These are phyloP conservation scores for Notamacropus eugenii DNA, from an alignment of 2,797 vertebrate species.

Conservation along the genomic window DNA sequence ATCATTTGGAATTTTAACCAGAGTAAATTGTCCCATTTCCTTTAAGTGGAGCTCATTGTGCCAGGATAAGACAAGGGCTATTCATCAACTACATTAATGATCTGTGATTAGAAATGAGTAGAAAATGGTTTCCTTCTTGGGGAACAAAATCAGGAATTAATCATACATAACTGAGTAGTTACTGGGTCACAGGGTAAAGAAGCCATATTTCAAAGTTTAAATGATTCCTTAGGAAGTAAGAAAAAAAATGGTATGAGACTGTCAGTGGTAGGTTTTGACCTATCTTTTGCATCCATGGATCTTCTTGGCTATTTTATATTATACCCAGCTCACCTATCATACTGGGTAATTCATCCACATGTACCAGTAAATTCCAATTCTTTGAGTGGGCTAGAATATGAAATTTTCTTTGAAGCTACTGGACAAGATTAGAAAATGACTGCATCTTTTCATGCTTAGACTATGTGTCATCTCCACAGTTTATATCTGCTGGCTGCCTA, in stretches of 20 bases:
- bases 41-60: constrained; percentile 64
- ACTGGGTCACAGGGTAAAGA: constrained; percentile 48
- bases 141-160: constrained; percentile 65
- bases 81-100: constrained; percentile 67
- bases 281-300: neutral
- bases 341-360: neutral
- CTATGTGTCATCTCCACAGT: neutral
- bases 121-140: constrained; percentile 57
- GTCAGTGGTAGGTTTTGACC: neutral
- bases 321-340: constrained; percentile 38
- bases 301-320: neutral
- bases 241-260: constrained; percentile 16
- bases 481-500: neutral
- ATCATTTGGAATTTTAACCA: constrained; percentile 46
- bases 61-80: constrained; percentile 36
- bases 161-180: constrained; percentile 27
- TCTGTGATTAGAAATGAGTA: constrained; percentile 57
- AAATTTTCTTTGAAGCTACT: neutral
- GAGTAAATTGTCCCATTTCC: constrained; percentile 41
- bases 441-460: neutral
- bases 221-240: constrained; percentile 18
- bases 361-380: neutral
- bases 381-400: neutral
- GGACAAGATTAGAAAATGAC: neutral
- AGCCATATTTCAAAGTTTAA: constrained; percentile 51